These are phyloP conservation scores for Spisula solida DNA, from an alignment of 2,888 invertebrate genomes.

Conservation along the genomic window DNA sequence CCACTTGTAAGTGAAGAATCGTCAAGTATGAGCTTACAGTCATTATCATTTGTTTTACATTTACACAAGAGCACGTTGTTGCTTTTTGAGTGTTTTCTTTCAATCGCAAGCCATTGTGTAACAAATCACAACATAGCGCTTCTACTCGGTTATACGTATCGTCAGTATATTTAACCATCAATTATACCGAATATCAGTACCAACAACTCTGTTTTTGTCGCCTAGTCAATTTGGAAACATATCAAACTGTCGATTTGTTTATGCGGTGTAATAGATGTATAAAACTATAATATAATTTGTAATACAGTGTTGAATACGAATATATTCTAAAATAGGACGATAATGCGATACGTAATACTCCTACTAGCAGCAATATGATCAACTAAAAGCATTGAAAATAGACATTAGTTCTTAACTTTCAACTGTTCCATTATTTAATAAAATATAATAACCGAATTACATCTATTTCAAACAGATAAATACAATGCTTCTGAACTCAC, in stretches of 20 bases:
- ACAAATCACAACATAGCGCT: constrained; percentile 29
- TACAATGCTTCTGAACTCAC: no score
- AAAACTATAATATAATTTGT: no score
- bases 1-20: constrained; percentile 32
- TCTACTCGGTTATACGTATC: constrained; percentile 28
- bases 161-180: constrained; percentile 35
- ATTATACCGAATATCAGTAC: constrained; percentile 6
- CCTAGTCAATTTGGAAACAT: background rate
- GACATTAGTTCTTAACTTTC: no score
- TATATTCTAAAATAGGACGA: no score
- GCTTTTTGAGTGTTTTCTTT: constrained; percentile 6
- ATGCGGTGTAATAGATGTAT: background rate
- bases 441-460: no score
- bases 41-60: constrained; percentile 51
- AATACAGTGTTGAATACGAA: no score
- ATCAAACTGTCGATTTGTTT: background rate
- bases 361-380: background rate
- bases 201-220: background rate
- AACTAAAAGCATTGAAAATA: no score
- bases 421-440: no score
- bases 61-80: constrained; percentile 35
- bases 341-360: background rate
- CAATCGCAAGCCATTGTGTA: constrained; percentile 23
- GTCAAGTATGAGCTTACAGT: constrained; percentile 6
- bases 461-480: no score